A percentile compares a stretch with the other conserved stretches of the same genome.
Evolutionary conservation across 1,140 invertebrate genomes (phyloP).

Genomic region (Babylonia areolata): DNA sequence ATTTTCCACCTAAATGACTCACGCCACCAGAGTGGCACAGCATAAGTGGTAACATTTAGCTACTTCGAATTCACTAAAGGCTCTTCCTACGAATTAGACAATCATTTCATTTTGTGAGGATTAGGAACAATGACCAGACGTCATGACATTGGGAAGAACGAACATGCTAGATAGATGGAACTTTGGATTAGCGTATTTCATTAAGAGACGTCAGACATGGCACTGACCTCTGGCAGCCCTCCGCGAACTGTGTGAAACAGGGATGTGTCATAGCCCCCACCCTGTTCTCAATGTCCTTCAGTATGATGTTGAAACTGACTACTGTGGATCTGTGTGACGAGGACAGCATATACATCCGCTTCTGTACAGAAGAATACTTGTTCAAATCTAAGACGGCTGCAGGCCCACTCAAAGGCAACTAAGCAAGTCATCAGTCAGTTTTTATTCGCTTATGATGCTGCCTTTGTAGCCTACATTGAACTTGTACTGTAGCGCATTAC

Average conservation of each 20-base stretch:
- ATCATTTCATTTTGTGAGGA: too few species aligned
- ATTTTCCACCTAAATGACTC: too few species aligned
- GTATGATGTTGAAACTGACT: neutral
- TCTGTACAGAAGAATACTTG: too few species aligned
- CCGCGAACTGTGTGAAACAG: neutral
- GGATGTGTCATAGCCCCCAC: neutral
- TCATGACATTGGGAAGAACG: too few species aligned
- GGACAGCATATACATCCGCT: neutral
- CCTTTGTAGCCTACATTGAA: constrained; percentile 29
- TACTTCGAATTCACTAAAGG: too few species aligned
- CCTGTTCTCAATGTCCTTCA: neutral
- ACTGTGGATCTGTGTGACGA: neutral
- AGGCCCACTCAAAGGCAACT: constrained; percentile 28
- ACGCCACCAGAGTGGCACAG: too few species aligned
- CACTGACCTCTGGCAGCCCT: neutral
- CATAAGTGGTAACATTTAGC: too few species aligned
- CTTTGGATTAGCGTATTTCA: too few species aligned
- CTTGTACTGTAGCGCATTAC: constrained; percentile 7
- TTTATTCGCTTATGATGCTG: constrained; percentile 8
- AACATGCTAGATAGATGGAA: too few species aligned
- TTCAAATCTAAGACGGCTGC: too few species aligned
- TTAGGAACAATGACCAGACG: too few species aligned
- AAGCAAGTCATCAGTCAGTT: constrained; percentile 25
- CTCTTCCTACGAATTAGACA: too few species aligned
- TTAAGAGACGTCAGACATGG: neutral